Percentiles rank a stretch among this genome's conserved stretches.
Conservation (phyloP, 2,888 invertebrate species). For the Beris chalybata region DNA sequence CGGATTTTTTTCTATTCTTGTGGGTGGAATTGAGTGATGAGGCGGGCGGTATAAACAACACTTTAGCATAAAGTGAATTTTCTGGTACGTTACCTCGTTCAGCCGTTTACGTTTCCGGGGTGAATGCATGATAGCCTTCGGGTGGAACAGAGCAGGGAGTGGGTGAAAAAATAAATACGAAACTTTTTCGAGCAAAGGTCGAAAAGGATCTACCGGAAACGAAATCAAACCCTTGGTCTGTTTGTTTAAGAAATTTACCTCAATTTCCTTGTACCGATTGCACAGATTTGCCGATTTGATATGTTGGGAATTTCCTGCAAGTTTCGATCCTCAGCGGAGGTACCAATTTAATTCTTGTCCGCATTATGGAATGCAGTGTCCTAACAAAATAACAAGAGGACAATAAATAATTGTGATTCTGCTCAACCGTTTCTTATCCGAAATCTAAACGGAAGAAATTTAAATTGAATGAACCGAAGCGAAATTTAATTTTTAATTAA, state of each 20-base stretch:
- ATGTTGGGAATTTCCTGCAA: too few relatives aligned
- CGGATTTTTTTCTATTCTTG: too few relatives aligned
- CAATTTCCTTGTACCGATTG: conserved; percentile 1
- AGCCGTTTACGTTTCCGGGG: conserved; percentile 24
- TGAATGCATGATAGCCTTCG: conserved; percentile 14
- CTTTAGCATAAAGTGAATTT: conserved; percentile 28
- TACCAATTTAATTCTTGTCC: too few relatives aligned
- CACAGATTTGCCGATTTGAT: neutral
- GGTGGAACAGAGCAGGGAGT: conserved; percentile 8
- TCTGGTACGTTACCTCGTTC: conserved; percentile 30
- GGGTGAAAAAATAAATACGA: conserved; percentile 10
- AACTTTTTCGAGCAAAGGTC: conserved; percentile 8
- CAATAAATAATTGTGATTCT: too few relatives aligned
- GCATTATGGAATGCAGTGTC: too few relatives aligned
- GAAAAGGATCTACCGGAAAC: conserved; percentile 11
- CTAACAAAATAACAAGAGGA: too few relatives aligned
- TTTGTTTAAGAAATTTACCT: conserved; percentile 18
- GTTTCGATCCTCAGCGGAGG: too few relatives aligned
- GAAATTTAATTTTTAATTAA: conserved; percentile 28
- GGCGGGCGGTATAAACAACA: neutral
- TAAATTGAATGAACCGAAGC: conserved; percentile 30
- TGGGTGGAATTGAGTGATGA: too few relatives aligned
- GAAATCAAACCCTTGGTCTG: conserved; percentile 17
- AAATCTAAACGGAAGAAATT: conserved; percentile 5
- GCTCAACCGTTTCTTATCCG: neutral